Conservation (phyloP, 1,140 invertebrate species). For the Zaprionus ornatus region DNA sequence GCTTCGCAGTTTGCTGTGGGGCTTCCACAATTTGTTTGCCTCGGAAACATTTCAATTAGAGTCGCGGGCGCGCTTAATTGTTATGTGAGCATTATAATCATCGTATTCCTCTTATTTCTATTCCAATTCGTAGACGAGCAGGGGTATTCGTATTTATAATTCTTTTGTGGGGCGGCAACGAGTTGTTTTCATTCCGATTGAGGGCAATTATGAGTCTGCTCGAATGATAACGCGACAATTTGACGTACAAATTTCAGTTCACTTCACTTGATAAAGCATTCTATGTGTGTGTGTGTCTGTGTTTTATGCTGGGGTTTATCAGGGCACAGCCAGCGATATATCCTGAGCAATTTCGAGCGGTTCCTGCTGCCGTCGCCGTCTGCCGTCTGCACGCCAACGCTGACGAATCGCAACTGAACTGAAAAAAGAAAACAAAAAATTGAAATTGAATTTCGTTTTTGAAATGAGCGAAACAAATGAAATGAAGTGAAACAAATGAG, state of each 20-base stretch:
- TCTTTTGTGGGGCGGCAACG: conserved; percentile 51
- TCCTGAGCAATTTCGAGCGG: conserved; percentile 11
- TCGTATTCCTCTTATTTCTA: conserved; percentile 25
- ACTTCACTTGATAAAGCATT: conserved; percentile 38
- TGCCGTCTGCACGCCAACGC: conserved; percentile 52
- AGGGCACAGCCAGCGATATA: conserved; percentile 16
- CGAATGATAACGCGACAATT: conserved; percentile 53
- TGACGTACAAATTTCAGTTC: neutral
- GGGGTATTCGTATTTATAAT: conserved; percentile 8
- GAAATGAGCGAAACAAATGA: conserved; percentile 37
- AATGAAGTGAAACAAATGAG: conserved; percentile 39
- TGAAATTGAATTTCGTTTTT: conserved; percentile 56
- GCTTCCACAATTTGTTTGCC: conserved; percentile 35
- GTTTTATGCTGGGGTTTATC: conserved; percentile 18
- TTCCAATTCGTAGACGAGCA: neutral
- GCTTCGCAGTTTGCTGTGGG: neutral
- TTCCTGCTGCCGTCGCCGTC: neutral
- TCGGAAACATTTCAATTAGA: conserved; percentile 70
- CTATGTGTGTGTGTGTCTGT: conserved; percentile 7
- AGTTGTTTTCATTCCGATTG: conserved; percentile 64
- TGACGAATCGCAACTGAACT: conserved; percentile 58
- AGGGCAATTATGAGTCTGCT: conserved; percentile 63
- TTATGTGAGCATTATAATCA: conserved; percentile 29
- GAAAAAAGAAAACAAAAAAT: conserved; percentile 42
- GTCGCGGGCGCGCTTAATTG: conserved; percentile 66